Base-by-base conservation (phyloP, 2,888 invertebrate genomes). In the Graphium colonna region DNA sequence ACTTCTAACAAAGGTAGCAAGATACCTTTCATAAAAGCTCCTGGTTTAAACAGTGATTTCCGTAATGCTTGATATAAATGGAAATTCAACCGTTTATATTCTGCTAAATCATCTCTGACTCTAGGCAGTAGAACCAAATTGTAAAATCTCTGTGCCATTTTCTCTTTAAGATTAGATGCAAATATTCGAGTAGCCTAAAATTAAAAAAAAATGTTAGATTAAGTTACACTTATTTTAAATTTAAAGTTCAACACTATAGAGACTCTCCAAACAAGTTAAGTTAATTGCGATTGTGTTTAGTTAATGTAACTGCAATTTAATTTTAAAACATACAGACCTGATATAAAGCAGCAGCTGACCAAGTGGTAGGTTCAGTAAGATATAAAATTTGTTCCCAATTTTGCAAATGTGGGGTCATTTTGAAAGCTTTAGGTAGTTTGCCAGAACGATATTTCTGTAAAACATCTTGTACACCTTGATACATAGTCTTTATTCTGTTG, bases 281-380 rank as follows among this genome's bases (percentile, higher is more conserved):
- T 10, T 8, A 18, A 18, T 17, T 41, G 3, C n/a, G 16, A 18
- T 41, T 39, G n/a, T 18, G 21, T 13, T 13, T 12, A 12, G 8
- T 33, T 16, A 21, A 21, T 21, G 5, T 2, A 5, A 21, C 5
- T 3, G 5, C 2, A 21, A 21, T 3, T 3, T 21, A 3, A 21
- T 21, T 21, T 21, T 21, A 21, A 21, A 21, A 21, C 5, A n/a
- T 21, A 21, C 21, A 36, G 68, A 88, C 92, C 83, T 94, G 98
- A 79, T 97, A 98, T 95, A 99, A 96, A 0, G 98, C 96, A 40
- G 99, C 98, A 13, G 99, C 98, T 51, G 97, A 96, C 99, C 99
- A 99, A 39, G 92, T 93, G n/a, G 96, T 94, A 7, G 99, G 99
- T 79, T 97, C 96, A 17, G 96, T 96, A 18, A 96, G 91, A 63